Evolutionary conservation across 2,113 vertebrate genomes (phyloP).

Genomic region (Abramis brama): DNA sequence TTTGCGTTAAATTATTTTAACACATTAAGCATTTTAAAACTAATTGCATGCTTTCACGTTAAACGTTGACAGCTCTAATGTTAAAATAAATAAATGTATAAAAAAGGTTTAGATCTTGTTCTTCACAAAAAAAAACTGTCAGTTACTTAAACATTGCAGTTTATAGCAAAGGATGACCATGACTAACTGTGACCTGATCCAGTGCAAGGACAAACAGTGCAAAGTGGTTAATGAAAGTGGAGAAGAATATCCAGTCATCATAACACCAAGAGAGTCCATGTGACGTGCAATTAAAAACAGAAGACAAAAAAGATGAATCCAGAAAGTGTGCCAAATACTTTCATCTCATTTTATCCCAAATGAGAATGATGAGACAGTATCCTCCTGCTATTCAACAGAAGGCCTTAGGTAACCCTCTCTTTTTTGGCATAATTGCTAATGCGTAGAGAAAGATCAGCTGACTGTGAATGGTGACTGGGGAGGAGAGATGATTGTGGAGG

Average conservation of each 20-base stretch:
- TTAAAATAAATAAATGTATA: not conserved
- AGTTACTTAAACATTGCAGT: not conserved
- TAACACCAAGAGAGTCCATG: not conserved
- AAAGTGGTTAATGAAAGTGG: not conserved
- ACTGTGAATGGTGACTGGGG: not conserved
- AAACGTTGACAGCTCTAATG: too few species aligned
- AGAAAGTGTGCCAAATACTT: constrained; percentile 13
- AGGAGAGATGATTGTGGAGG: constrained; percentile 3
- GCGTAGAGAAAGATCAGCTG: constrained; percentile 29
- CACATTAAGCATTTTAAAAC: too few species aligned
- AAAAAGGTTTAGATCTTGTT: not conserved
- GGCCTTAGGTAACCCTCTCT: constrained; percentile 9
- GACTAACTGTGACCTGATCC: not conserved
- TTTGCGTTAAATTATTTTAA: too few species aligned
- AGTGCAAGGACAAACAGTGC: not conserved
- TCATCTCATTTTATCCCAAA: not conserved
- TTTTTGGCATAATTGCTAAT: constrained; percentile 12
- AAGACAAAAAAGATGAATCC: not conserved
- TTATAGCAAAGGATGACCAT: not conserved
- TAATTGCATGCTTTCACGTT: too few species aligned
- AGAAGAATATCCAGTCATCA: not conserved
- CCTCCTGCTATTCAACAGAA: not conserved
- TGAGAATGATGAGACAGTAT: not conserved
- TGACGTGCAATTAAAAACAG: not conserved
- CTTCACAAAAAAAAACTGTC: too few species aligned